A percentile compares a stretch with the other conserved stretches of the same genome.
Evolutionary conservation across 2,888 invertebrate species (phyloP).

Genomic region (Cremastobaeus sp.): DNA sequence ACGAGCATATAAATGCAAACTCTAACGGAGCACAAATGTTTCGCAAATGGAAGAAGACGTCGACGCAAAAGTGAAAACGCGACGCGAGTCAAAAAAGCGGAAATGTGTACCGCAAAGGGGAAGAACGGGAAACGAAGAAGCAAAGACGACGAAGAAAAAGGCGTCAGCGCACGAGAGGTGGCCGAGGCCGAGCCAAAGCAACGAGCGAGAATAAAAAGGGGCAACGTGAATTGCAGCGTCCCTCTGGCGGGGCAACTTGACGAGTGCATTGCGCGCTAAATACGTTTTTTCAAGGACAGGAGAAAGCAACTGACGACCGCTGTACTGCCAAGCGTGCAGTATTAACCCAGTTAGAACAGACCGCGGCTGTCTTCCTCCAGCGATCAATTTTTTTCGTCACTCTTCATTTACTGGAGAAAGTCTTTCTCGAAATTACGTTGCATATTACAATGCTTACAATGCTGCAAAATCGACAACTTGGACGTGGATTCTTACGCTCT

Average conservation of each 20-base stretch:
- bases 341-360: constrained; percentile 66
- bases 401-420: not conserved
- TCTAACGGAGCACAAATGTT: constrained; percentile 13
- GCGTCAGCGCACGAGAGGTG: constrained; percentile 7
- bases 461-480: no score
- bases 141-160: not conserved
- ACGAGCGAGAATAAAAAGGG: constrained; percentile 10
- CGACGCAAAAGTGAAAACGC: constrained; percentile 50
- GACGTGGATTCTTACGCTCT: no score
- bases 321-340: constrained; percentile 44
- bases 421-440: not conserved
- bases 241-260: constrained; percentile 20
- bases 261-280: constrained; percentile 50
- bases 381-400: constrained; percentile 2
- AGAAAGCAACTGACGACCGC: constrained; percentile 62
- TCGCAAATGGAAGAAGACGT: constrained; percentile 35
- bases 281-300: constrained; percentile 65
- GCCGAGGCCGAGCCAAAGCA: constrained; percentile 9
- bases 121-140: constrained; percentile 1
- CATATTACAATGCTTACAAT: no score
- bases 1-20: constrained; percentile 29
- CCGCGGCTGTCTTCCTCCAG: constrained; percentile 22
- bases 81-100: constrained; percentile 38
- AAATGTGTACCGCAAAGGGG: constrained; percentile 27
- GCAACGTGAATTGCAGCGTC: constrained; percentile 25